Percentiles rank a stretch among this genome's conserved stretches.
phyloP scores from a whole-genome alignment of 2,113 vertebrate species.

The Grammomys dolichurus region DNA sequence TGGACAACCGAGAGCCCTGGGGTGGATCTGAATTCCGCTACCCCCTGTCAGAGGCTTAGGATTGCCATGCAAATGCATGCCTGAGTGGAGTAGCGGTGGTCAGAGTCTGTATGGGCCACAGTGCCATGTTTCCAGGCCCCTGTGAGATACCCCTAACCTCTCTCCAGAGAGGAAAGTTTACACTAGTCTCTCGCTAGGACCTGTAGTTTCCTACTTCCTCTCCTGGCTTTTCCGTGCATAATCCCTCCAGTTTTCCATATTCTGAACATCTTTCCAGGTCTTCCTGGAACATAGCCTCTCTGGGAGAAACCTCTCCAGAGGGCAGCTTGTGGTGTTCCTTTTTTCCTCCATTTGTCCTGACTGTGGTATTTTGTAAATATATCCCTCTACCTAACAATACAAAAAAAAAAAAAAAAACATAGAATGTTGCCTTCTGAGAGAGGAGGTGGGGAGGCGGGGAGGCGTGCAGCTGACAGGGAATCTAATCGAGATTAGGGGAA shows the following conservation, averaged over 20 bases:
- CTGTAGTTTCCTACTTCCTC: neutral
- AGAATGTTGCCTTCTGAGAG: neutral
- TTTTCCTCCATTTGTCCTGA: neutral
- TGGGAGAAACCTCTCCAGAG: neutral
- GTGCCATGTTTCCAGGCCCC: neutral
- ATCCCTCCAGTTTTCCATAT: neutral
- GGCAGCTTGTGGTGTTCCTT: neutral
- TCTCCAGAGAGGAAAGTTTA: neutral
- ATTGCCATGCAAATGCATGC: no score
- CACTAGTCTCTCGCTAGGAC: neutral
- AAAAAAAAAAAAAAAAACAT: neutral
- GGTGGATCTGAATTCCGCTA: accelerated
- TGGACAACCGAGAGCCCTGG: neutral
- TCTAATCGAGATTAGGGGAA: neutral
- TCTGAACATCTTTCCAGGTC: neutral
- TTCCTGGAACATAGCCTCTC: neutral
- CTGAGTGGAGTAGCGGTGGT: neutral
- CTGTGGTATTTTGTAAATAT: neutral
- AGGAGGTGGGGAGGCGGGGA: neutral
- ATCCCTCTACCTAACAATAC: neutral
- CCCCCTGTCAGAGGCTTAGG: neutral
- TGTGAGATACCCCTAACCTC: neutral
- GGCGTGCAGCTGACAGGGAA: no score
- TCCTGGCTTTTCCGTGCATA: neutral
- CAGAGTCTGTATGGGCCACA: neutral